Conservation (phyloP, 2,113 vertebrate genomes). For the Pelvicachromis taeniatus region DNA sequence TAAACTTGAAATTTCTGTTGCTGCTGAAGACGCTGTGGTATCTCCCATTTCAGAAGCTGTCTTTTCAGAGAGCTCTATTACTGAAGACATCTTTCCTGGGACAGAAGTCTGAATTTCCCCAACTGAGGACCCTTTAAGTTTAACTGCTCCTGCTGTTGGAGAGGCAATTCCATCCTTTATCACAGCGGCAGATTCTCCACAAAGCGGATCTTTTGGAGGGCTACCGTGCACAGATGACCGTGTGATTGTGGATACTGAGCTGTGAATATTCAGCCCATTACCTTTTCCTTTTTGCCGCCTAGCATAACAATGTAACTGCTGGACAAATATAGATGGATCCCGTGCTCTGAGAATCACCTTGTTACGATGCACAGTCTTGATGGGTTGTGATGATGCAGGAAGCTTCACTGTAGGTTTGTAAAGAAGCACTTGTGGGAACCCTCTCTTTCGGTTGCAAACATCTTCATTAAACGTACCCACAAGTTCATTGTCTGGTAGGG, state of each 20-base stretch:
- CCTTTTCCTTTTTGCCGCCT: conserved; percentile 54
- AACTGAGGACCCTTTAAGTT: background rate
- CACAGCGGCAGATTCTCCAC: background rate
- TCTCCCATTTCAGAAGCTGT: background rate
- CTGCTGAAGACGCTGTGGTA: background rate
- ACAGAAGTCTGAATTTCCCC: background rate
- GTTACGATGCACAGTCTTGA: conserved; percentile 32
- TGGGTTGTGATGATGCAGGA: background rate
- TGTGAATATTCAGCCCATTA: background rate
- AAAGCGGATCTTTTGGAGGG: conserved; percentile 1
- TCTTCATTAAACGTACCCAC: conserved; percentile 55
- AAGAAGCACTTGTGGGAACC: conserved; percentile 43
- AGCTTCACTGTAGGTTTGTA: conserved; percentile 50
- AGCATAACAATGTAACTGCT: conserved; percentile 69
- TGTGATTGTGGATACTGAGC: conserved; percentile 47
- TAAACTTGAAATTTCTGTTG: background rate
- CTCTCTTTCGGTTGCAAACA: conserved; percentile 23
- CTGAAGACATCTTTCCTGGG: background rate
- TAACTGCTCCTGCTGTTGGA: background rate
- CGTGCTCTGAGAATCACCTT: conserved; percentile 55
- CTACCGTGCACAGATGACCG: conserved; percentile 52
- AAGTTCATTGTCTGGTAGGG: conserved; percentile 75
- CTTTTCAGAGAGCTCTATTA: background rate
- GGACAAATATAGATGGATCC: conserved; percentile 36
- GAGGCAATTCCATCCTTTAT: background rate